phyloP scores from a whole-genome alignment of 1,140 invertebrate species.

The Helicoverpa zea region DNA sequence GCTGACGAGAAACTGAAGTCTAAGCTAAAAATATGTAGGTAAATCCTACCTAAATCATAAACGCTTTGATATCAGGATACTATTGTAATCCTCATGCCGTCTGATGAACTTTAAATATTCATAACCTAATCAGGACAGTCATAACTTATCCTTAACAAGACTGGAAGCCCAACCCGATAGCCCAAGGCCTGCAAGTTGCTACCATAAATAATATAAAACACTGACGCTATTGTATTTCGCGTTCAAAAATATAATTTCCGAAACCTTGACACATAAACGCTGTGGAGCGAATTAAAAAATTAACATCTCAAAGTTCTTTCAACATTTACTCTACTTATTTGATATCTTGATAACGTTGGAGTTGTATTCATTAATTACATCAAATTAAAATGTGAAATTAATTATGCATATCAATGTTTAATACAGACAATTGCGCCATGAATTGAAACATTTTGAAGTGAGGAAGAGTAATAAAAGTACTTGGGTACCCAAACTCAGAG shows the following conservation, averaged over 20 bases:
- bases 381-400: slow-evolving; percentile 5
- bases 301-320: not conserved
- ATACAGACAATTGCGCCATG: too few species aligned
- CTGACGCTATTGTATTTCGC: not conserved
- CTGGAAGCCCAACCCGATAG: not conserved
- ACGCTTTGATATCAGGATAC: too few species aligned
- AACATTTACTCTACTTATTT: slow-evolving; percentile 5
- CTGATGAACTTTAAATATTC: not conserved
- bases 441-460: too few species aligned
- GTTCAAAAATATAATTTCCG: slow-evolving; percentile 6
- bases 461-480: too few species aligned
- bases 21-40: too few species aligned
- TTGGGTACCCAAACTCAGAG: too few species aligned
- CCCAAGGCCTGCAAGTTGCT: not conserved
- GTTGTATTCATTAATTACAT: not conserved
- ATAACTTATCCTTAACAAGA: slow-evolving; percentile 12
- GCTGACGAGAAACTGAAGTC: too few species aligned
- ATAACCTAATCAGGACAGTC: not conserved
- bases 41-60: too few species aligned
- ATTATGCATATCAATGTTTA: too few species aligned
- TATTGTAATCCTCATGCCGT: not conserved
- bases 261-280: slow-evolving; percentile 17
- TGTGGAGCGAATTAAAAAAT: slow-evolving; percentile 7
- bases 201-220: not conserved
- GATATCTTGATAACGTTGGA: slow-evolving; percentile 14